phyloP scores from a whole-genome alignment of 1,140 invertebrate genomes.

The Formica selysi region DNA sequence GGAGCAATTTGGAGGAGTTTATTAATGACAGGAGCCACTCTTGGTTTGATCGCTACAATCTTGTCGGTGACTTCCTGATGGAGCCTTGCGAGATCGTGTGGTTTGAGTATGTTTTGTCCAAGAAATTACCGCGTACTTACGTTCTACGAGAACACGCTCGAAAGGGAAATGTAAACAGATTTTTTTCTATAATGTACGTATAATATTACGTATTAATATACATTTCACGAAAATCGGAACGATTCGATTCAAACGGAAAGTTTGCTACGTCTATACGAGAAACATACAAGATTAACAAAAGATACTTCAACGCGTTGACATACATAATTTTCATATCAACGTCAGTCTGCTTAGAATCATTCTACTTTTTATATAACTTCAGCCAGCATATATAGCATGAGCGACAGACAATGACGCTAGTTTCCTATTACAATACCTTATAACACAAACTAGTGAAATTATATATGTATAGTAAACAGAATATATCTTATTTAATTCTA shows the following conservation, averaged over 20 bases:
- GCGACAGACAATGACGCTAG: conserved; percentile 76
- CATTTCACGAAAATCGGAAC: conserved; percentile 51
- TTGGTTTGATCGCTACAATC: conserved; percentile 87
- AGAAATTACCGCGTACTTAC: conserved; percentile 81
- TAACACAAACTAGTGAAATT: conserved; percentile 81
- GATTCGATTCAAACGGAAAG: conserved; percentile 25
- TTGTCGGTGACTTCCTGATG: conserved; percentile 84
- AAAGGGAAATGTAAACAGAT: conserved; percentile 57
- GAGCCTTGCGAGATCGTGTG: conserved; percentile 49
- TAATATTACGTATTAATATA: conserved; percentile 4
- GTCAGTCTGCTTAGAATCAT: conserved; percentile 65
- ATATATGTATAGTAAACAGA: conserved; percentile 68
- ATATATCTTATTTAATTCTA: conserved; percentile 76
- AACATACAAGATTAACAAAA: conserved; percentile 56
- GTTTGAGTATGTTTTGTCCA: conserved; percentile 45
- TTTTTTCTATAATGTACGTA: conserved; percentile 19
- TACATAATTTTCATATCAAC: conserved; percentile 69
- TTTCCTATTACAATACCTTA: conserved; percentile 82
- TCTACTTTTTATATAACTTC: conserved; percentile 70
- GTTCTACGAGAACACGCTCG: conserved; percentile 78
- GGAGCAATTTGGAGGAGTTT: conserved; percentile 88
- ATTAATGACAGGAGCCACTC: conserved; percentile 87
- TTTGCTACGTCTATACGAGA: conserved; percentile 44
- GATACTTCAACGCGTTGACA: conserved; percentile 40
- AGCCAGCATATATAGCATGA: conserved; percentile 60